Conservation (phyloP, 2,888 invertebrate species). For the Eurytoma adleriae region DNA sequence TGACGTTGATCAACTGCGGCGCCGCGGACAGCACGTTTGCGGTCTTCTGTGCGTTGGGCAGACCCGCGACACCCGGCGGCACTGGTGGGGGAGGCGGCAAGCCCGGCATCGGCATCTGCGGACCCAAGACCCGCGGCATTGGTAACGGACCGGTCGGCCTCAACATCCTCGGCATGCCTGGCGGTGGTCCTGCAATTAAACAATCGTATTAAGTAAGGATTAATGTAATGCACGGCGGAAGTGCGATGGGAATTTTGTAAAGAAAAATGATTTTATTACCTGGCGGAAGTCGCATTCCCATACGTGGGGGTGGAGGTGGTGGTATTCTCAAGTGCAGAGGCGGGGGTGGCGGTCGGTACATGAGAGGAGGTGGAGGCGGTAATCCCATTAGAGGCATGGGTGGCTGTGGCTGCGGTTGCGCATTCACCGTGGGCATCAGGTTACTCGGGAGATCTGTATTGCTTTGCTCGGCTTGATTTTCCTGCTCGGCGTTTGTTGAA, state of each 20-base stretch:
- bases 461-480: constrained; percentile 64
- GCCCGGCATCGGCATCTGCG: constrained; percentile 76
- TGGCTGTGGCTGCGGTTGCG: constrained; percentile 62
- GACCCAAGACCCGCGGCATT: constrained; percentile 79
- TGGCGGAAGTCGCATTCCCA: constrained; percentile 78
- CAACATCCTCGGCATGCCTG: constrained; percentile 80
- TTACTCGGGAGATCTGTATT: constrained; percentile 64
- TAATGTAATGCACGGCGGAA: neutral
- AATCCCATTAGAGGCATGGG: constrained; percentile 76
- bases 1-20: constrained; percentile 85
- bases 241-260: constrained; percentile 45
- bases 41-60: constrained; percentile 71
- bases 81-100: constrained; percentile 66
- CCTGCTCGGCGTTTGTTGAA: constrained; percentile 62
- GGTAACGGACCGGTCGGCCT: constrained; percentile 83
- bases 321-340: constrained; percentile 76
- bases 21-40: constrained; percentile 89
- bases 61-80: constrained; percentile 63
- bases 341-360: constrained; percentile 79
- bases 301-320: constrained; percentile 77
- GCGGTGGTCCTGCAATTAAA: constrained; percentile 78
- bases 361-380: constrained; percentile 78
- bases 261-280: constrained; percentile 67
- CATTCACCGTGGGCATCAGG: constrained; percentile 54
- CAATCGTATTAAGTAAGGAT: neutral